A percentile compares a stretch with the other conserved stretches of the same genome.
phyloP scores from a whole-genome alignment of 2,888 invertebrate genomes.

The Cantharis nigra region DNA sequence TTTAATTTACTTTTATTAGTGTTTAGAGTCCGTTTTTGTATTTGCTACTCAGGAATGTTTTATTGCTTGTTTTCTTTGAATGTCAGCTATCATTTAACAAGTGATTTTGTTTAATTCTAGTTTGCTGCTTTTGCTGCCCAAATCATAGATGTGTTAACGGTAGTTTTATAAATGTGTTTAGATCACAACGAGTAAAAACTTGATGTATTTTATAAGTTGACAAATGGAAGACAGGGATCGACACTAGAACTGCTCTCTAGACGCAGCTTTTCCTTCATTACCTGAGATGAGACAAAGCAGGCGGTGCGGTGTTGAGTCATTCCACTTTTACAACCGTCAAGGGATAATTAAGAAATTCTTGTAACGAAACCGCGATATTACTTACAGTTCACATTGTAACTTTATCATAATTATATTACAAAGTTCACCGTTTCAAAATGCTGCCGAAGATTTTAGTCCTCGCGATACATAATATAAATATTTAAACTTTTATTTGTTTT shows the following conservation, averaged over 20 bases:
- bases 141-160: not conserved
- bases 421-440: conserved; percentile 6
- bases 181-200: not conserved
- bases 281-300: conserved; percentile 27
- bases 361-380: conserved; percentile 26
- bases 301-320: conserved; percentile 24
- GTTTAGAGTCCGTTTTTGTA: conserved; percentile 41
- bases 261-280: conserved; percentile 27
- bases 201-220: conserved; percentile 18
- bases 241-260: conserved; percentile 22
- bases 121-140: not conserved
- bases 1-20: conserved; percentile 47
- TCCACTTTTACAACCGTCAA: conserved; percentile 23
- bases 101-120: conserved; percentile 25
- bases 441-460: conserved; percentile 1
- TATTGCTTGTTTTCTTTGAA: conserved; percentile 27
- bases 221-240: conserved; percentile 20
- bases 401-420: conserved; percentile 21
- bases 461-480: conserved; percentile 6
- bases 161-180: not conserved
- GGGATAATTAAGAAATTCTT: conserved; percentile 27
- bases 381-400: conserved; percentile 24
- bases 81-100: conserved; percentile 26
- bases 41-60: conserved; percentile 31
- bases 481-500: conserved; percentile 11